Evolutionary conservation across 2,888 invertebrate species (phyloP).

Genomic region (Carterocephalus palaemon): DNA sequence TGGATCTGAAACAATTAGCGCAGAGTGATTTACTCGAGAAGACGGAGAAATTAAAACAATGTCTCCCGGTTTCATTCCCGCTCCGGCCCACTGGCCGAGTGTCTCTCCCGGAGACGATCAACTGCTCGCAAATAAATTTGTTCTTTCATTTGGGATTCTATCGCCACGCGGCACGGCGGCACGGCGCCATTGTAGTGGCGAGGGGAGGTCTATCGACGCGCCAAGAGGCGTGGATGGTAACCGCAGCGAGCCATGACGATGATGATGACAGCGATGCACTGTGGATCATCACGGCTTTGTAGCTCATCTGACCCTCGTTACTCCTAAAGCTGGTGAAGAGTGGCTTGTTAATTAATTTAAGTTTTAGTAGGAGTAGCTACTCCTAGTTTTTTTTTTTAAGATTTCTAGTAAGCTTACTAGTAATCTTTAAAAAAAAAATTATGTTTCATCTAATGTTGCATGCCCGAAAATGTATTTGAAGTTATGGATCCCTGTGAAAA

Average conservation of each 20-base stretch:
- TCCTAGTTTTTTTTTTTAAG: too few species aligned
- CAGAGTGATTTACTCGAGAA: slow-evolving; percentile 1
- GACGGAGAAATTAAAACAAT: slow-evolving; percentile 4
- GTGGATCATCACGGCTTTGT: slow-evolving; percentile 4
- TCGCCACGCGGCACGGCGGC: too few species aligned
- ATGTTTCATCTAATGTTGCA: too few species aligned
- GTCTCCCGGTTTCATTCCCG: too few species aligned
- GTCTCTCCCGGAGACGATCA: slow-evolving; percentile 7
- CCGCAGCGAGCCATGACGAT: background rate
- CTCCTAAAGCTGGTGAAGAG: background rate
- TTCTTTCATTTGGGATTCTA: slow-evolving; percentile 24
- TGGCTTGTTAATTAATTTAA: slow-evolving; percentile 4
- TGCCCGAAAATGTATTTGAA: too few species aligned
- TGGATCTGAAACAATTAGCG: background rate
- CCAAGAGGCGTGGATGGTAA: slow-evolving; percentile 18
- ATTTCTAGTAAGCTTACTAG: too few species aligned
- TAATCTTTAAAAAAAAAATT: too few species aligned
- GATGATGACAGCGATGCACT: slow-evolving; percentile 20
- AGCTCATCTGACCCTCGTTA: slow-evolving; percentile 23
- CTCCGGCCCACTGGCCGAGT: slow-evolving; percentile 11
- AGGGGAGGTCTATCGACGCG: slow-evolving; percentile 19
- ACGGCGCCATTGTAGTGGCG: slow-evolving; percentile 18
- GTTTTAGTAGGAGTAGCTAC: too few species aligned
- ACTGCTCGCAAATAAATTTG: slow-evolving; percentile 22
- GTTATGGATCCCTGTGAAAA: too few species aligned